Conservation (phyloP, 2,113 vertebrate species). For the Heptranchias perlo region DNA sequence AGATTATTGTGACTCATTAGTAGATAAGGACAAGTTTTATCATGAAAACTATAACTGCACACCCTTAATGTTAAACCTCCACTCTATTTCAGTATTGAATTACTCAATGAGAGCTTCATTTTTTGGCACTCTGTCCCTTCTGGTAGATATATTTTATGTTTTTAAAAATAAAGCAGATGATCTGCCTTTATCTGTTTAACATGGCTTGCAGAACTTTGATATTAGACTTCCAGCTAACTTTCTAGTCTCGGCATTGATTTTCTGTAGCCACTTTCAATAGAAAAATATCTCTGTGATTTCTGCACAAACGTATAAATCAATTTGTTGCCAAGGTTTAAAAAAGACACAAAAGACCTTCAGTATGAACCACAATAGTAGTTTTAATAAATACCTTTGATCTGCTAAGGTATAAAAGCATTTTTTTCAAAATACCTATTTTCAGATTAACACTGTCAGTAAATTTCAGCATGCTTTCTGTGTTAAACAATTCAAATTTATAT, state of each 20-base stretch:
- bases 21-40: background rate
- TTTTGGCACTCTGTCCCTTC: no score
- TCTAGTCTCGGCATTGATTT: background rate
- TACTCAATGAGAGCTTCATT: background rate
- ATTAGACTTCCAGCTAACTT: background rate
- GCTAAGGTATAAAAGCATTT: background rate
- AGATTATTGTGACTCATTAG: background rate
- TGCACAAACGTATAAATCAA: background rate
- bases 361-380: background rate
- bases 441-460: background rate
- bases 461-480: background rate
- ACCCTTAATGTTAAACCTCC: background rate
- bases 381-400: background rate
- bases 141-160: no score
- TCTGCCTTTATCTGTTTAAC: no score
- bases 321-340: background rate
- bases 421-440: background rate
- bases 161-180: no score
- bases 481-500: background rate
- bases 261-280: background rate
- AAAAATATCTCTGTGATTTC: background rate
- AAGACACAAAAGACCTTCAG: background rate
- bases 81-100: background rate
- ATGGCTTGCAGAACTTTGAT: background rate
- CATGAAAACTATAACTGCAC: background rate